Evolutionary conservation across 1,140 invertebrate genomes (phyloP).

Genomic region (Trissolcus basalis): DNA sequence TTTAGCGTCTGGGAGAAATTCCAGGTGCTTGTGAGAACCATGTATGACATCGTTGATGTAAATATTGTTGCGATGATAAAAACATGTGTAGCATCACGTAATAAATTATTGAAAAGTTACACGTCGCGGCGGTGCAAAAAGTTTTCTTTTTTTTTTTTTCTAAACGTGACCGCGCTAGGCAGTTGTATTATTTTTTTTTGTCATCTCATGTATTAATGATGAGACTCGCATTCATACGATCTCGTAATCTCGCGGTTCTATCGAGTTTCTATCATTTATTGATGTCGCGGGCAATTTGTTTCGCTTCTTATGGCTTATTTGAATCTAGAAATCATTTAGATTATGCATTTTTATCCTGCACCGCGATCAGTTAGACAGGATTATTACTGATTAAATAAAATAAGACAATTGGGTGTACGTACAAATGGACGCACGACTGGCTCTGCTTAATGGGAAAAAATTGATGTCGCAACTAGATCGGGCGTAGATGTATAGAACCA

Average conservation of each 20-base stretch:
- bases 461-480: constrained; percentile 28
- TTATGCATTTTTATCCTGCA: constrained; percentile 21
- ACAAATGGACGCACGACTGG: constrained; percentile 12
- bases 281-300: constrained; percentile 13
- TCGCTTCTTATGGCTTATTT: constrained; percentile 29
- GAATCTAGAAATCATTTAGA: constrained; percentile 27
- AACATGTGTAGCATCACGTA: constrained; percentile 50
- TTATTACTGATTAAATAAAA: constrained; percentile 35
- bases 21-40: constrained; percentile 53
- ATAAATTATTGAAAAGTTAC: constrained; percentile 55
- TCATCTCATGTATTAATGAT: constrained; percentile 44
- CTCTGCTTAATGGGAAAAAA: constrained; percentile 35
- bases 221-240: constrained; percentile 38
- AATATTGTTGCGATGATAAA: constrained; percentile 56
- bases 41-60: constrained; percentile 56
- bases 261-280: constrained; percentile 35
- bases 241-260: constrained; percentile 36
- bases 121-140: constrained; percentile 41
- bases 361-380: constrained; percentile 31
- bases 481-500: constrained; percentile 29
- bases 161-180: constrained; percentile 34
- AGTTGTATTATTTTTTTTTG: constrained; percentile 35
- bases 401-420: constrained; percentile 25
- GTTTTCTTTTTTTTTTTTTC: too few relatives aligned
- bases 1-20: constrained; percentile 56